Conservation (phyloP, 2,888 invertebrate genomes). For the Luperina nickerlii region DNA sequence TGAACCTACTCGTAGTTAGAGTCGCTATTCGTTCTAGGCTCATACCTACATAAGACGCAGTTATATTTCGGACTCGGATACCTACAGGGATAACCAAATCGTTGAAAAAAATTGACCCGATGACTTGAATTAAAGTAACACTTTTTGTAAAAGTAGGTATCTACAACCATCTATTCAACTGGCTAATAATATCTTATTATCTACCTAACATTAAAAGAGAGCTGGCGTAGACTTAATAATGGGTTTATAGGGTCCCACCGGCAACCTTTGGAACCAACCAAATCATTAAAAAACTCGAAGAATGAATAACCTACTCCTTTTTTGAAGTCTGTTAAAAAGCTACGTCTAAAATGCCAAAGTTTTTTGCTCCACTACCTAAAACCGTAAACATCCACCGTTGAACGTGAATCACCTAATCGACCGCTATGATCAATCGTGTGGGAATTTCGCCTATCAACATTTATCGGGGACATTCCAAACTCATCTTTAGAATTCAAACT, state of each 20-base stretch:
- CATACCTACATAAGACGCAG: not conserved
- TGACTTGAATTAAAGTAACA: not conserved
- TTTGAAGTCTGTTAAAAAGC: not conserved
- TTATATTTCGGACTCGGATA: not conserved
- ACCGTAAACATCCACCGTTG: not conserved
- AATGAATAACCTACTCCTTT: not conserved
- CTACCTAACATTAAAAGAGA: not conserved
- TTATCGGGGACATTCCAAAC: constrained; percentile 27
- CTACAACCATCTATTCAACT: not conserved
- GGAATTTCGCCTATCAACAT: constrained; percentile 31
- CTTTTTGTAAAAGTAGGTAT: not conserved
- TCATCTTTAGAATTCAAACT: constrained; percentile 35
- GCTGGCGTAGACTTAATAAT: not conserved
- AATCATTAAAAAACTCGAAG: not conserved
- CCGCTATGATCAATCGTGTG: constrained; percentile 30
- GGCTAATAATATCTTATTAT: not conserved
- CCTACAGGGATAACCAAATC: not conserved
- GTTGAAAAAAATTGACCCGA: not conserved
- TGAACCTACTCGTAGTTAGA: not conserved
- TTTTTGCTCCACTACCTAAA: not conserved
- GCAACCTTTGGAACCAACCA: not conserved
- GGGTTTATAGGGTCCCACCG: too few species aligned
- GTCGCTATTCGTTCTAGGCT: not conserved
- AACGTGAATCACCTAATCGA: constrained; percentile 27
- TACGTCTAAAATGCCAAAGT: not conserved